Evolutionary conservation across 2,888 invertebrate species (phyloP), one percentile per base, ranked within the genome.

Genomic region (Drosophila anomelani): DNA sequence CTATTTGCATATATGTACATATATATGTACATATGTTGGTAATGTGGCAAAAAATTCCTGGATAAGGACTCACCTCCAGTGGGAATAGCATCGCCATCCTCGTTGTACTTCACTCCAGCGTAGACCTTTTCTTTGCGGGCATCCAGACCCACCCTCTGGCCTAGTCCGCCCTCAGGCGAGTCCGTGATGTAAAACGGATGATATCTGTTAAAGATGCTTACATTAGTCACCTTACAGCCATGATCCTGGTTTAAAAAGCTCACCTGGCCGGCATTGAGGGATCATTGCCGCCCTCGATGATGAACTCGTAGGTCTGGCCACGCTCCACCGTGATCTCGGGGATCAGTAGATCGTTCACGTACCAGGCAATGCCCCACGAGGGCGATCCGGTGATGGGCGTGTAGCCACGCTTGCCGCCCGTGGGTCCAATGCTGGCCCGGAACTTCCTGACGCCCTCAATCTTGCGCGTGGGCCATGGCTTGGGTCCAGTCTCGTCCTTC

Each of bases 141-240:
- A 44, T 97, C 95, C 0, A 94, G 93, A 53, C 94, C 95, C 17
- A 93, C 94, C 91, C 96, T 96, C 92, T 97, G 97, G 0, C 96
- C 96, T 88, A 95, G 96, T 1, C 98, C 98, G 32, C 98, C 98
- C 91, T 97, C 97, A 0, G 94, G 93, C 3, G 96, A 97, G 91
- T 96, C 96, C 43, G 97, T 97, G 87, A 98, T 97, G 93, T 98
- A 98, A 91, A 98, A 95, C 13, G 98, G 98, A 93, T 98, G 98
- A 92, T 96, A 98, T 84, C 95, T 95, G 23, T 9, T 15, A 26
- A 6, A 3, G 23, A 29, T 23, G 41, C 4, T 3, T 3, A 3
- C n/a, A 17, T 12, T 17, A 26, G 4, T 1, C 7, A 15, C 1
- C 7, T 4, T 4, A 4, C 3, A 1, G 13, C 6, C 1, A 26